A percentile compares a stretch with the other conserved stretches of the same genome.
phyloP scores from a whole-genome alignment of 2,888 invertebrate genomes.

The Nymphalis polychloros region DNA sequence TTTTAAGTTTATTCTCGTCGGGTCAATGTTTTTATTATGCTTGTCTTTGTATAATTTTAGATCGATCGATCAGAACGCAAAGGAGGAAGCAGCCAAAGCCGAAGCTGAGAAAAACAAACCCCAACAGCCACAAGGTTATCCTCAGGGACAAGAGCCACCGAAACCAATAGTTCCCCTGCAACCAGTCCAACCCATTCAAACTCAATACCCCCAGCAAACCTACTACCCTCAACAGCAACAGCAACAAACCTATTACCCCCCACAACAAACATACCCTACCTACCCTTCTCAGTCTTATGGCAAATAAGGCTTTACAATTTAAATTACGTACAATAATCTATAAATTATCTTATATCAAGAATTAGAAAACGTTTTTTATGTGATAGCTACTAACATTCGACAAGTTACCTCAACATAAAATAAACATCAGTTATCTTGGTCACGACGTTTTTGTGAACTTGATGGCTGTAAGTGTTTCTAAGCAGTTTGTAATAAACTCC shows the following conservation, averaged over 20 bases:
- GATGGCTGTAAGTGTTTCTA: conserved; percentile 55
- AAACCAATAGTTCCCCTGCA: conserved; percentile 39
- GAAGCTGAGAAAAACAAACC: conserved; percentile 59
- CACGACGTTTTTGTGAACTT: conserved; percentile 74
- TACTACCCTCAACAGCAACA: conserved; percentile 38
- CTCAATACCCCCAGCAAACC: conserved; percentile 42
- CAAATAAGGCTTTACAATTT: conserved; percentile 13
- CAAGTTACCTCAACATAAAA: conserved; percentile 34
- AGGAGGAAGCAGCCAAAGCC: conserved; percentile 56
- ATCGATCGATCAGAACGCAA: conserved; percentile 61
- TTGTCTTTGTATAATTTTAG: conserved; percentile 33
- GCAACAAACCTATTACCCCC: conserved; percentile 37
- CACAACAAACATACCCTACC: conserved; percentile 36
- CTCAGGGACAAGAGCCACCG: conserved; percentile 40
- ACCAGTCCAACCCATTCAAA: conserved; percentile 40
- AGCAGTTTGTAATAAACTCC: conserved; percentile 40
- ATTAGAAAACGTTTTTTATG: conserved; percentile 13
- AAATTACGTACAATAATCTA: conserved; percentile 4
- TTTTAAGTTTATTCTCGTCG: neutral
- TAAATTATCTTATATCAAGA: conserved; percentile 3
- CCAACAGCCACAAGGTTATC: conserved; percentile 36
- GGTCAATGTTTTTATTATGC: neutral
- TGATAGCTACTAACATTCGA: conserved; percentile 19
- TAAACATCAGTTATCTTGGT: conserved; percentile 58
- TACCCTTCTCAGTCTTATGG: conserved; percentile 42